These are phyloP conservation scores for Aromia moschata DNA, from an alignment of 2,888 invertebrate species.

Conservation along the genomic window DNA sequence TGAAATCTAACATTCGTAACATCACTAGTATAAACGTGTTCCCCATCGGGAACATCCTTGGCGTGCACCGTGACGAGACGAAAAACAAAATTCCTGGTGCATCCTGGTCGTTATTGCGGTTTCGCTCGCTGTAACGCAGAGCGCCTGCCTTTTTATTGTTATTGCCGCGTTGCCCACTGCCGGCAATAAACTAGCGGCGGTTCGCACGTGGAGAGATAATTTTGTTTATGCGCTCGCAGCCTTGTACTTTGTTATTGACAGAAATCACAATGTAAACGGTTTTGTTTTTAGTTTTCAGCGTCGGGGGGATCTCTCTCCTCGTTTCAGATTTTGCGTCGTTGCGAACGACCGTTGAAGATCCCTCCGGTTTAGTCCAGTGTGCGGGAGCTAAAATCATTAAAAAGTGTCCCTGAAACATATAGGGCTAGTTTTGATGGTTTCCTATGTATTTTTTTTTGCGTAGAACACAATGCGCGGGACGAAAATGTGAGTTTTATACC, in stretches of 20 bases:
- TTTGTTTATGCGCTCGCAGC: constrained; percentile 24
- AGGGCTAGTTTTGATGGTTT: too few species aligned
- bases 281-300: constrained; percentile 12
- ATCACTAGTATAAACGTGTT: too few species aligned
- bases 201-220: constrained; percentile 27
- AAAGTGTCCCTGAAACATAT: constrained; percentile 11
- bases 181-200: not conserved
- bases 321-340: too few species aligned
- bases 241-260: constrained; percentile 27
- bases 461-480: too few species aligned
- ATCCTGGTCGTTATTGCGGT: constrained; percentile 12
- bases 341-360: not conserved
- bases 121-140: not conserved
- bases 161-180: constrained; percentile 8
- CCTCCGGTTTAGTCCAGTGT: too few species aligned
- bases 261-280: constrained; percentile 23
- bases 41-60: not conserved
- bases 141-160: not conserved
- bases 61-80: too few species aligned
- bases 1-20: too few species aligned
- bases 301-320: constrained; percentile 1
- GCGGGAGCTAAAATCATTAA: too few species aligned
- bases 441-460: too few species aligned
- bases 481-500: too few species aligned
- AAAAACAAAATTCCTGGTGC: constrained; percentile 13